Percentiles rank a stretch among this genome's conserved stretches.
Conservation (phyloP, 2,888 invertebrate species). For the Dicyrtoma fusca region DNA sequence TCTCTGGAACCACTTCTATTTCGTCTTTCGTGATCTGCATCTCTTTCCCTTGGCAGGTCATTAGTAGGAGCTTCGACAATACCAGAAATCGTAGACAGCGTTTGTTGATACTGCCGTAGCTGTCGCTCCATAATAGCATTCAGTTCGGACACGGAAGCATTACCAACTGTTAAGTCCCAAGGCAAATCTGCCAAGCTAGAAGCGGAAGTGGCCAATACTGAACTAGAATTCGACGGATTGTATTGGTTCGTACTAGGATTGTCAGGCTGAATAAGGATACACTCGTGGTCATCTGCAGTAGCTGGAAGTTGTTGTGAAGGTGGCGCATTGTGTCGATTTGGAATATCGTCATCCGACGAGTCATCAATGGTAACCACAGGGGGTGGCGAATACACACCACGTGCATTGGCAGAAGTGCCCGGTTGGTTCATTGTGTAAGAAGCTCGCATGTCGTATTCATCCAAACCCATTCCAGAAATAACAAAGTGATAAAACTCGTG, state of each 20-base stretch:
- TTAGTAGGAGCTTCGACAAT: too few relatives aligned
- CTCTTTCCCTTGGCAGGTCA: too few relatives aligned
- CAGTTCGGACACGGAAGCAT: constrained; percentile 1
- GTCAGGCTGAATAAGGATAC: constrained; percentile 14
- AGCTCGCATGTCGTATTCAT: constrained; percentile 47
- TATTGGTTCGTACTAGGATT: not conserved
- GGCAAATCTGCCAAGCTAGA: constrained; percentile 25
- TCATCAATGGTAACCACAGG: constrained; percentile 40
- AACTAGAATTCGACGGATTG: constrained; percentile 22
- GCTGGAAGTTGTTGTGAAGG: too few relatives aligned
- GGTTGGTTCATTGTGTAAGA: not conserved
- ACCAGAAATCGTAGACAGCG: too few relatives aligned
- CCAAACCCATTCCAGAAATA: constrained; percentile 64
- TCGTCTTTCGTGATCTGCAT: too few relatives aligned
- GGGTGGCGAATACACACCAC: constrained; percentile 19
- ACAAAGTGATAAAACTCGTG: constrained; percentile 88
- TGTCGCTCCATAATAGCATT: not conserved
- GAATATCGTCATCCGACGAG: constrained; percentile 25
- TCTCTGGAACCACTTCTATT: too few relatives aligned
- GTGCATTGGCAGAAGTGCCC: not conserved
- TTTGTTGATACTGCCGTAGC: not conserved
- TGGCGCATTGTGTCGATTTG: too few relatives aligned
- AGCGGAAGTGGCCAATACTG: constrained; percentile 18
- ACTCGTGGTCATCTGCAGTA: constrained; percentile 6
- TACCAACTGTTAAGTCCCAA: constrained; percentile 32